These are phyloP conservation scores for Oreochromis niloticus DNA, from an alignment of 2,113 vertebrate genomes.

Conservation along the genomic window DNA sequence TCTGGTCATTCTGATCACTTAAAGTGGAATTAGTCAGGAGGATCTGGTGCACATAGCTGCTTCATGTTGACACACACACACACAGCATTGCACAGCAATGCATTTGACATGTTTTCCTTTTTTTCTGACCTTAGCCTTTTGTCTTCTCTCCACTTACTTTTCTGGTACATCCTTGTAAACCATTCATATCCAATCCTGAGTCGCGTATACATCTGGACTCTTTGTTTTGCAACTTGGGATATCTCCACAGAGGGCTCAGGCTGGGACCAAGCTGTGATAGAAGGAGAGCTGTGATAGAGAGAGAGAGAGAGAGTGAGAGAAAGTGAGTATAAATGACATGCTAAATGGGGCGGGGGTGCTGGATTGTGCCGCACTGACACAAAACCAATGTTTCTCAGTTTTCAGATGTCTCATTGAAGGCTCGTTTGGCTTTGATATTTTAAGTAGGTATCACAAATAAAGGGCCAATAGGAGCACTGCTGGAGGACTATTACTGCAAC, in stretches of 20 bases:
- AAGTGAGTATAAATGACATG: slow-evolving; percentile 55
- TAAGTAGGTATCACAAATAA: slow-evolving; percentile 87
- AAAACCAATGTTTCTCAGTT: slow-evolving; percentile 87
- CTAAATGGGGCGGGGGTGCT: slow-evolving; percentile 43
- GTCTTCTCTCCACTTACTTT: slow-evolving; percentile 76
- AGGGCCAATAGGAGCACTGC: slow-evolving; percentile 76
- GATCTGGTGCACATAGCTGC: background rate
- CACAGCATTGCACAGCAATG: background rate
- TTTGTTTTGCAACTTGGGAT: slow-evolving; percentile 69
- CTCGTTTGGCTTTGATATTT: slow-evolving; percentile 87
- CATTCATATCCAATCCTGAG: slow-evolving; percentile 77
- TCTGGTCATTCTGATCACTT: slow-evolving; percentile 28
- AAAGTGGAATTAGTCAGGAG: slow-evolving; percentile 22
- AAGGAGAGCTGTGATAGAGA: accelerated
- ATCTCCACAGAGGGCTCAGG: slow-evolving; percentile 54
- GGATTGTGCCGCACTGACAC: slow-evolving; percentile 75
- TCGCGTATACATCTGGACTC: slow-evolving; percentile 49
- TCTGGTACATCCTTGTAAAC: slow-evolving; percentile 67
- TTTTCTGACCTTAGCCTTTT: slow-evolving; percentile 78
- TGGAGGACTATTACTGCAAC: slow-evolving; percentile 69
- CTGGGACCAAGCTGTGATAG: background rate
- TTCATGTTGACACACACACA: background rate
- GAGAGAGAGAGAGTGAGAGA: background rate
- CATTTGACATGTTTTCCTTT: slow-evolving; percentile 60
- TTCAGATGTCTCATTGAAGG: slow-evolving; percentile 87